Base-by-base conservation (phyloP, 2,113 vertebrate genomes). In the Hydrochoerus hydrochaeris region DNA sequence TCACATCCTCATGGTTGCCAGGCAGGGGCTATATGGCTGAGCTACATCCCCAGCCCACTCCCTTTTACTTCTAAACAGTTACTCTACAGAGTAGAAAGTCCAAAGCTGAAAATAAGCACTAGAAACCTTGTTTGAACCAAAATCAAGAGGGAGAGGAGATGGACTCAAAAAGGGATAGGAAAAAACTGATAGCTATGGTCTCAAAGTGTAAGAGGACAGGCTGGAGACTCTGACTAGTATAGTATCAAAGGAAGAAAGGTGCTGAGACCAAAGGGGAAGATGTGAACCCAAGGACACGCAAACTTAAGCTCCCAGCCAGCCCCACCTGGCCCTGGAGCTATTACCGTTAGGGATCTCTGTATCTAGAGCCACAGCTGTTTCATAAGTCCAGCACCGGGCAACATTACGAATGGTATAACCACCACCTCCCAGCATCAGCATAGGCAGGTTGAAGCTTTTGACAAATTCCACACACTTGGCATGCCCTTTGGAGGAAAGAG, bases 391-490 rank as follows among this genome's bases (percentile, higher is more conserved):
- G 98, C 99, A 99, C 0, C 99, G 98, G 1, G 99, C 99, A 90
- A 99, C 99, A 2, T 99, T 99, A 1, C 99, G 99, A 93, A 99
- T 99, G 2, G 99, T 99, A 94, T 99, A 99, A 77, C 99, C 99
- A 0, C 99, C 99, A 5, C 99, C 99, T 44, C 99, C 99, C 97
- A 99, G 98, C 99, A 99, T 99, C 98, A 99, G 98, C 98, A 99
- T 98, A 7, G 99, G 99, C 80, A 99, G 98, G 98, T 99, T 99
- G 95, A 99, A 99, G 57, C 99, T 99, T 98, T 99, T 99, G 85
- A 99, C 99, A 98, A 99, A 99, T 96, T 99, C 99, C 46, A 99
- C 99, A 90, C 99, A 99, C 98, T 99, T 99, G 91, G 99, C 99
- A 0, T 99, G 99, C 90, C 99, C 99, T 99, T 95, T 91, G 88